Conservation (phyloP, 1,140 invertebrate species). For the Tachypleus tridentatus region DNA sequence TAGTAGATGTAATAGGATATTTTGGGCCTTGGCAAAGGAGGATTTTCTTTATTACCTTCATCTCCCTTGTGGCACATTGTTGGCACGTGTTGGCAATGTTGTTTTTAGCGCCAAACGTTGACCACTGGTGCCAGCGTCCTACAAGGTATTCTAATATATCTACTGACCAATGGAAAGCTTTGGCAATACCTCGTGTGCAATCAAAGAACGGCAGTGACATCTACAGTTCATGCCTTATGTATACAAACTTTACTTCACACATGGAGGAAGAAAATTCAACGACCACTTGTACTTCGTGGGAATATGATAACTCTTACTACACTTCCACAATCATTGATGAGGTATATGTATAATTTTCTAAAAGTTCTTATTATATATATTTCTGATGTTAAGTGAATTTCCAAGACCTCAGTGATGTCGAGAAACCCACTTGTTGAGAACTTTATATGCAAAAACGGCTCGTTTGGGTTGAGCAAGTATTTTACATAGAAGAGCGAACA, state of each 20-base stretch:
- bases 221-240: background rate
- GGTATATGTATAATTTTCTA: background rate
- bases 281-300: conserved; percentile 10
- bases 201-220: background rate
- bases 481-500: too few relatives aligned
- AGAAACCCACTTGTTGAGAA: too few relatives aligned
- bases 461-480: too few relatives aligned
- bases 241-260: background rate
- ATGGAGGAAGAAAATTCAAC: background rate
- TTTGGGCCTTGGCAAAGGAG: conserved; percentile 7
- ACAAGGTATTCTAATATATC: background rate
- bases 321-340: conserved; percentile 10
- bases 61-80: conserved; percentile 32
- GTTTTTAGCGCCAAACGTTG: conserved; percentile 4
- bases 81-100: conserved; percentile 3
- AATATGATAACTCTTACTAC: conserved; percentile 11
- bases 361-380: too few relatives aligned
- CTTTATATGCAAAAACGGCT: too few relatives aligned
- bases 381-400: too few relatives aligned
- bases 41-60: conserved; percentile 33
- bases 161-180: conserved; percentile 1
- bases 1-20: background rate
- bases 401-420: too few relatives aligned
- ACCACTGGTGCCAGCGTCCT: conserved; percentile 5
- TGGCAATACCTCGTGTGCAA: background rate